Evolutionary conservation across 2,797 vertebrate species (phyloP).

Genomic region (Heteromormyrus szaboi): DNA sequence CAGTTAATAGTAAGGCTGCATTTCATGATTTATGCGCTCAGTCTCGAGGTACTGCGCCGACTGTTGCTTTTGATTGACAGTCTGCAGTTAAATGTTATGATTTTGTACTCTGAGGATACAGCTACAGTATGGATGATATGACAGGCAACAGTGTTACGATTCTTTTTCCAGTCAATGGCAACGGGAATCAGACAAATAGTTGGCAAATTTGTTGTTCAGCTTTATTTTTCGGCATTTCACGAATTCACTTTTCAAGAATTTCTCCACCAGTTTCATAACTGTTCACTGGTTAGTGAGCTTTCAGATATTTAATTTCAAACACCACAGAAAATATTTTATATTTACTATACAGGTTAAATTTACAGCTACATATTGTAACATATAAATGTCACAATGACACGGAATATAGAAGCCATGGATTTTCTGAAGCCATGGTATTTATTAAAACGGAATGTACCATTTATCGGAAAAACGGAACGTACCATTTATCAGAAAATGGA

Average conservation of each 20-base stretch:
- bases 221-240: neutral
- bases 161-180: neutral
- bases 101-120: neutral
- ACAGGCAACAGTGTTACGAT: neutral
- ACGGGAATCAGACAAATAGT: neutral
- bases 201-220: neutral
- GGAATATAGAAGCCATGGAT: neutral
- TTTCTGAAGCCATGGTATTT: neutral
- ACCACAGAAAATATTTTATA: neutral
- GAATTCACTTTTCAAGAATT: neutral
- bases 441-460: neutral
- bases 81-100: neutral
- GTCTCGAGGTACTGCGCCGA: neutral
- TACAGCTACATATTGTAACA: neutral
- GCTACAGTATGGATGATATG: neutral
- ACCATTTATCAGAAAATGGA: neutral
- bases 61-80: neutral
- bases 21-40: neutral
- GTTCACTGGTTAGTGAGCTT: neutral
- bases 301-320: neutral
- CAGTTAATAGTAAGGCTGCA: neutral
- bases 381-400: neutral
- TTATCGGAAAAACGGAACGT: neutral
- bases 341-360: neutral
- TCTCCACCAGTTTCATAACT: neutral